Percentiles rank a stretch among this genome's conserved stretches.
Conservation (phyloP, 2,797 vertebrate species). For the Vespertilio murinus region DNA sequence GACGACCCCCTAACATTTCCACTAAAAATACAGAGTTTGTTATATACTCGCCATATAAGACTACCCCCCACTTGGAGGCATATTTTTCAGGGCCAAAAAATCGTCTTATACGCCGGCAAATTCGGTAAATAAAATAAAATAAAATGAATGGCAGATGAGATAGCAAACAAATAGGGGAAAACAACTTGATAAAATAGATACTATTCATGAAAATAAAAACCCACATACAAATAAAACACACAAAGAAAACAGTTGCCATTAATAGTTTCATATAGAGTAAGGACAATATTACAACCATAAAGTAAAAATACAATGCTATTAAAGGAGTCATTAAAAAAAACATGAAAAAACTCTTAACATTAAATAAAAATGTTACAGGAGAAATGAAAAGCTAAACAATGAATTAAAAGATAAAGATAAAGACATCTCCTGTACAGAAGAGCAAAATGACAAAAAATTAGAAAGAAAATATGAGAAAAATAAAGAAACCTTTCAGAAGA, state of each 20-base stretch:
- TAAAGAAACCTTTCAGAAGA: no score
- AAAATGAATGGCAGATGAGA: neutral
- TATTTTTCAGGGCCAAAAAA: no score
- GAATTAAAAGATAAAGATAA: neutral
- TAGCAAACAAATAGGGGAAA: neutral
- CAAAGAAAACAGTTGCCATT: neutral
- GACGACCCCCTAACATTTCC: no score
- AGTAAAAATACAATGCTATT: neutral
- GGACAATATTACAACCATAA: neutral
- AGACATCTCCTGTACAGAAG: neutral
- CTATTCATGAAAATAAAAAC: neutral
- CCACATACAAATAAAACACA: neutral
- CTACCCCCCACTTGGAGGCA: no score
- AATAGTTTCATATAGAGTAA: neutral
- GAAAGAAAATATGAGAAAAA: no score
- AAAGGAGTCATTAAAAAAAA: slow-evolving; percentile 17
- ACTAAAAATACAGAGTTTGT: no score
- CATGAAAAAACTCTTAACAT: neutral
- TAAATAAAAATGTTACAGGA: neutral
- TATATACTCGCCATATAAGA: no score
- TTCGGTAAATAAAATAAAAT: no score
- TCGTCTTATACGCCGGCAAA: no score
- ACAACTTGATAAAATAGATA: neutral
- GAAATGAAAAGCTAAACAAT: neutral
- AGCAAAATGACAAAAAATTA: neutral